phyloP scores from a whole-genome alignment of 2,888 invertebrate genomes.

The Holacanthella duospinosa region DNA sequence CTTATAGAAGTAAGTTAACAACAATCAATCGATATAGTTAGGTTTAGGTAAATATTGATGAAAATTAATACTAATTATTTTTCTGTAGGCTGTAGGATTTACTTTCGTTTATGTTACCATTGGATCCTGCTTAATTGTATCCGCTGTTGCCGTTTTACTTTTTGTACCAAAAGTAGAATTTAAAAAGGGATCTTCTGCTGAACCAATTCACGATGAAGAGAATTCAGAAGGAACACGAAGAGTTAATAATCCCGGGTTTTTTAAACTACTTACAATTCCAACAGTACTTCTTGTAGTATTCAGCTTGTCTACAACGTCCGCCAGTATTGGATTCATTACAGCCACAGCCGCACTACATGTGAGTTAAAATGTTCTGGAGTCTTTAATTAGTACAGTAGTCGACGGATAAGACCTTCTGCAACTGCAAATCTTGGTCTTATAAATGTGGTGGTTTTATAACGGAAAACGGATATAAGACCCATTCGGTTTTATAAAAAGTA shows the following conservation, averaged over 20 bases:
- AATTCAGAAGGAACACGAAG: background rate
- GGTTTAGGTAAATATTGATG: too few species aligned
- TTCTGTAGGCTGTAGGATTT: slow-evolving; percentile 15
- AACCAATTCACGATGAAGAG: background rate
- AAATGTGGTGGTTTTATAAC: too few species aligned
- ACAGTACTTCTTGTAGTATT: slow-evolving; percentile 17
- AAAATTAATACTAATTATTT: slow-evolving; percentile 6
- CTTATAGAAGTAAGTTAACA: slow-evolving; percentile 22
- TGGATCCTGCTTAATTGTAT: slow-evolving; percentile 13
- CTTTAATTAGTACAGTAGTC: too few species aligned
- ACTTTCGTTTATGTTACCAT: slow-evolving; percentile 15
- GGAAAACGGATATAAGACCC: too few species aligned
- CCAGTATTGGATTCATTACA: slow-evolving; percentile 28
- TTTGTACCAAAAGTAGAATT: slow-evolving; percentile 10
- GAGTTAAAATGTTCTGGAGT: too few species aligned
- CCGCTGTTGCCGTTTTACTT: slow-evolving; percentile 7
- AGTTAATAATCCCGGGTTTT: slow-evolving; percentile 7
- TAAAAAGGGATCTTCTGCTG: background rate
- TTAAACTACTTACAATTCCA: slow-evolving; percentile 15
- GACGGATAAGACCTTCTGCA: too few species aligned
- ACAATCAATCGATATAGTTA: too few species aligned
- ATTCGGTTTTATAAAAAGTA: too few species aligned
- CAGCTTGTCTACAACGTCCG: slow-evolving; percentile 22
- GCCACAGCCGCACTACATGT: slow-evolving; percentile 27
- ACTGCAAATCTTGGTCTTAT: too few species aligned